Percentiles rank a stretch among this genome's conserved stretches.
Evolutionary conservation across 2,888 invertebrate genomes (phyloP).

Genomic region (Rhorus exstirpatorius): DNA sequence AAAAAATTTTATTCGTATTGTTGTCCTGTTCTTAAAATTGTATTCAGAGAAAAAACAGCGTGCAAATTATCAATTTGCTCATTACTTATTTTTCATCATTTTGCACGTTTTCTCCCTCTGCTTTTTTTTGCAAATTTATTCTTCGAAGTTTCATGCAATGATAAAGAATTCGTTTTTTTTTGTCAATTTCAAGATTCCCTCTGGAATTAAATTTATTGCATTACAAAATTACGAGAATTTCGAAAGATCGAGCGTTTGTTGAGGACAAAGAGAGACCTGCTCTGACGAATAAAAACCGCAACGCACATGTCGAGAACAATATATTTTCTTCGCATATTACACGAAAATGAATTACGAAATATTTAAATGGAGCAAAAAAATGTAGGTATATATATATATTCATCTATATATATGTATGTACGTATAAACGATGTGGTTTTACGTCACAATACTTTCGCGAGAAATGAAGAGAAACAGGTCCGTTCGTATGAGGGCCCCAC

Average conservation of each 20-base stretch:
- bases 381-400: neutral
- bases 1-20: no score
- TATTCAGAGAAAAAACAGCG: no score
- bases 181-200: neutral
- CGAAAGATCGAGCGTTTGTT: neutral
- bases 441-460: slow-evolving; percentile 26
- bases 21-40: no score
- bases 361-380: slow-evolving; percentile 1
- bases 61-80: no score
- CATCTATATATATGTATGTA: neutral
- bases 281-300: slow-evolving; percentile 29
- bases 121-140: no score
- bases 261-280: slow-evolving; percentile 10
- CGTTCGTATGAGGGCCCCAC: slow-evolving; percentile 37
- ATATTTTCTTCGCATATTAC: slow-evolving; percentile 1
- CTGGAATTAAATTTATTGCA: neutral
- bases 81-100: no score
- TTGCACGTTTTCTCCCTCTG: no score
- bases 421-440: slow-evolving; percentile 6
- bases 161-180: no score
- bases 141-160: no score
- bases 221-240: neutral
- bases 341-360: slow-evolving; percentile 30
- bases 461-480: slow-evolving; percentile 39
- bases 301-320: slow-evolving; percentile 3